Base-by-base conservation (phyloP, 2,797 vertebrate genomes). In the Gadopsis bispinosus region DNA sequence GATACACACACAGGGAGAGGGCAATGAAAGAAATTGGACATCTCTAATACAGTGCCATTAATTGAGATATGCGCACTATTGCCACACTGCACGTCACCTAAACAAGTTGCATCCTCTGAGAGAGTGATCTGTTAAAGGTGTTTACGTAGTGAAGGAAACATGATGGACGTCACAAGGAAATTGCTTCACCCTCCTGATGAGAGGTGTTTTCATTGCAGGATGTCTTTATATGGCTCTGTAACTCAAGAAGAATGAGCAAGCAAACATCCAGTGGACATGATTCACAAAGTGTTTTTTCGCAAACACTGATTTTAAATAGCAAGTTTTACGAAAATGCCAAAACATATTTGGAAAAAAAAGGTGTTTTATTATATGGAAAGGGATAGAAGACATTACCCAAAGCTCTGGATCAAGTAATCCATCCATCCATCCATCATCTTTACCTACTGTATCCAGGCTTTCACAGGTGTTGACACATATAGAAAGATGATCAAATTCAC, bases 21-120 rank as follows among this genome's bases (percentile, higher is more conserved):
- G 29, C 83, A 75, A 84, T 79, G 37, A 85, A 87, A 73, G 51
- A 78, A 70, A 83, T 50, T 80, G 33, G 58, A 70, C 63, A 69
- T 70, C 29, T 65, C 61, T 83, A 77, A 79, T 86, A 80, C 66
- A 31, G 41, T 22, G 13, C 29, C 13, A 77, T 80, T 81, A 75
- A 69, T 79, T 41, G 39, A 76, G 47, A 53, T 43, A 47, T 43
- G 50, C 12, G 12, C 47, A 35, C 14, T 22, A 5, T 10, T 37
- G 35, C 17, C 60, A 26, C 1, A 51, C 61, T 50, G 53, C 26
- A 41, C 29, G 19, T 83, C 13, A 48, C 55, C 56, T 55, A 55
- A 66, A 67, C 70, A 39, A 59, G 63, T 3, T 77, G 50, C 29
- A 29, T 55, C 51, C 55, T 47, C 63, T 20, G 13, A 62, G 37